Evolutionary conservation across 2,113 vertebrate species (phyloP).

Genomic region (Himantopus leucocephalus): DNA sequence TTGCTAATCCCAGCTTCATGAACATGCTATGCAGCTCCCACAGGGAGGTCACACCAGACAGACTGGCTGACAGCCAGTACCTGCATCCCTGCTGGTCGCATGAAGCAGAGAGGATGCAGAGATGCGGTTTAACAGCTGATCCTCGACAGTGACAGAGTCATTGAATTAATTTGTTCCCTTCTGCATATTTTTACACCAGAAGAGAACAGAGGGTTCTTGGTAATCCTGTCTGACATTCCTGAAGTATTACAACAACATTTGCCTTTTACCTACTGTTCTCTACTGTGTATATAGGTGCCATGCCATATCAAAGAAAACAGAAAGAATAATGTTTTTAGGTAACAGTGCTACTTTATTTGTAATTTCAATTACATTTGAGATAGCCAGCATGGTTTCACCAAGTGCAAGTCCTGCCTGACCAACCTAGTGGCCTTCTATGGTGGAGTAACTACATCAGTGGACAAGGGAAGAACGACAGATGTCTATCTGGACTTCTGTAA

Average conservation of each 20-base stretch:
- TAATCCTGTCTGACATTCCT: slow-evolving; percentile 15
- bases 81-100: neutral
- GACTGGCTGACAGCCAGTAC: neutral
- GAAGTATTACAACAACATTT: neutral
- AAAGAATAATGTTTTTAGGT: neutral
- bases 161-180: slow-evolving; percentile 18
- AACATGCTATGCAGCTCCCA: neutral
- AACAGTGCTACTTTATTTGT: neutral
- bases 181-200: slow-evolving; percentile 9
- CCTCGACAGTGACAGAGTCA: neutral
- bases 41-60: neutral
- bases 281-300: neutral
- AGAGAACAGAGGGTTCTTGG: neutral
- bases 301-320: neutral
- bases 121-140: slow-evolving; percentile 2
- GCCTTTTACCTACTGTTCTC: neutral
- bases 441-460: neutral
- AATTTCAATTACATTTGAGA: neutral
- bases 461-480: neutral
- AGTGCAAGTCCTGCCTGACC: neutral
- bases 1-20: neutral
- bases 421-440: neutral
- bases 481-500: neutral
- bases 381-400: neutral
- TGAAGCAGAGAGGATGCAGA: neutral